phyloP scores from a whole-genome alignment of 2,888 invertebrate genomes.

The Plagodis dolabraria region DNA sequence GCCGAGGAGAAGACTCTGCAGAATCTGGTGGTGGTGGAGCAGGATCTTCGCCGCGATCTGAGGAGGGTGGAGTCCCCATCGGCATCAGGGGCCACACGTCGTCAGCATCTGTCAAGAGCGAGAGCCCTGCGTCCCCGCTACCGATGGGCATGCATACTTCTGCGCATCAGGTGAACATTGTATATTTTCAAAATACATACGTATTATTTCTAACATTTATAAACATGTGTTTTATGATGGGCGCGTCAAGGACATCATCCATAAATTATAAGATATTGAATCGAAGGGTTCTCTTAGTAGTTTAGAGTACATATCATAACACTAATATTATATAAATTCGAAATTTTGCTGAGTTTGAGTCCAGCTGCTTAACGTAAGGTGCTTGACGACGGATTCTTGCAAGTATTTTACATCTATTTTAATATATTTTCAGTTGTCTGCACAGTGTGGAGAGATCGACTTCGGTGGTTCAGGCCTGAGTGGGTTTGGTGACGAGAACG shows the following conservation, averaged over 20 bases:
- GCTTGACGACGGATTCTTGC: neutral
- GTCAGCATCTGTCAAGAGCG: conserved; percentile 96
- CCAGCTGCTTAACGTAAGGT: neutral
- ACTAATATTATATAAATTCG: no score
- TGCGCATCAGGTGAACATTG: conserved; percentile 70
- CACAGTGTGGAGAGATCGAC: conserved; percentile 80
- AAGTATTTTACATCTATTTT: no score
- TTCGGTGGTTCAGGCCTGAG: conserved; percentile 76
- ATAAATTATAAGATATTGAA: no score
- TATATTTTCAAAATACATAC: neutral
- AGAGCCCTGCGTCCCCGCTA: conserved; percentile 85
- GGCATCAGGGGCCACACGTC: conserved; percentile 93
- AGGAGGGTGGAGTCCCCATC: conserved; percentile 75
- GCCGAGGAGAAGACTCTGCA: conserved; percentile 84
- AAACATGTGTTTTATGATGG: neutral
- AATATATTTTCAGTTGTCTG: conserved; percentile 65
- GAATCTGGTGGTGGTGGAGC: conserved; percentile 84
- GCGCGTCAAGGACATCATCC: no score
- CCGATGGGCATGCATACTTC: conserved; percentile 73
- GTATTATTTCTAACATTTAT: neutral
- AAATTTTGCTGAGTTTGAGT: no score
- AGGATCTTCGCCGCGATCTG: conserved; percentile 81
- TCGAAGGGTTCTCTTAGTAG: neutral
- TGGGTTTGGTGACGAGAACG: conserved; percentile 78
- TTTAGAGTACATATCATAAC: no score